These are phyloP conservation scores for Poliocrania exsul DNA, from an alignment of 2,797 vertebrate species.

Conservation along the genomic window DNA sequence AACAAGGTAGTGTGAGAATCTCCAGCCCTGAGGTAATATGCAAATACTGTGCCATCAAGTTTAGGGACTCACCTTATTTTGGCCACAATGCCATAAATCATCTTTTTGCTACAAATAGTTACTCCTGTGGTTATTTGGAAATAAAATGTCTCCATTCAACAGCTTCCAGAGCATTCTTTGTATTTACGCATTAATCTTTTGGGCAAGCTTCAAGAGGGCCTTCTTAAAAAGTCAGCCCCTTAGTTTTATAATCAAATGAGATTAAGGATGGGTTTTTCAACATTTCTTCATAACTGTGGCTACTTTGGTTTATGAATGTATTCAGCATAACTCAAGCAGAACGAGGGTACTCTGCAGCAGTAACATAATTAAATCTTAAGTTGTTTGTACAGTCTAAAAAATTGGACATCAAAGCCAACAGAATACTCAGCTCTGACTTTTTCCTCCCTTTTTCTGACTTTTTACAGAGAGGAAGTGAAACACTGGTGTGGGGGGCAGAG, in stretches of 20 bases:
- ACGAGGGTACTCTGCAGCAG: background rate
- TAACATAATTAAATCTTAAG: background rate
- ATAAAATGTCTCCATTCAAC: background rate
- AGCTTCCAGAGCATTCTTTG: slow-evolving; percentile 11
- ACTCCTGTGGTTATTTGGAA: background rate
- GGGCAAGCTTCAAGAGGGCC: background rate
- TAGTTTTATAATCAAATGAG: background rate
- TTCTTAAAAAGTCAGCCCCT: background rate
- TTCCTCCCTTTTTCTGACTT: background rate
- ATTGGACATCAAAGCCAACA: background rate
- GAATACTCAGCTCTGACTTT: background rate
- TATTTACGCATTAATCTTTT: background rate
- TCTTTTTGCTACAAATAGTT: background rate
- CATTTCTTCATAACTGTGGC: background rate
- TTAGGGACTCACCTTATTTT: background rate
- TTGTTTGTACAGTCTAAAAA: background rate
- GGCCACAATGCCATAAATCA: background rate
- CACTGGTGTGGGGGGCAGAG: background rate
- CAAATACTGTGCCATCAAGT: background rate
- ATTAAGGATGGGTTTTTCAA: background rate
- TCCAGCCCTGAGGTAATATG: background rate
- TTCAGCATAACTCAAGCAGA: background rate
- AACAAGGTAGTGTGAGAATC: slow-evolving; percentile 57
- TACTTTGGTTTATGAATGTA: background rate
- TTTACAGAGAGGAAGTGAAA: background rate